A percentile compares a stretch with the other conserved stretches of the same genome.
phyloP scores from a whole-genome alignment of 2,888 invertebrate genomes.

The Acholoe squamosa region DNA sequence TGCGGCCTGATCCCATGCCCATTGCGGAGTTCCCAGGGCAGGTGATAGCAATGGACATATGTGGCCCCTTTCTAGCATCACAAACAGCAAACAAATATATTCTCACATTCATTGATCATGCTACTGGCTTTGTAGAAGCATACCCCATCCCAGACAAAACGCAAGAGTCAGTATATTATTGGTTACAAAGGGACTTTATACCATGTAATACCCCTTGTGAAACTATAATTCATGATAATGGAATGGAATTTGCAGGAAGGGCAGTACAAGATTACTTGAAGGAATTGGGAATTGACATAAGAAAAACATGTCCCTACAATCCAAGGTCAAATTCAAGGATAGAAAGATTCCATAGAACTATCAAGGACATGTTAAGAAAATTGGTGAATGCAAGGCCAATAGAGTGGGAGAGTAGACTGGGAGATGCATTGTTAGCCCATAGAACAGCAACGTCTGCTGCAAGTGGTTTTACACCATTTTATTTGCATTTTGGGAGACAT shows the following conservation, averaged over 20 bases:
- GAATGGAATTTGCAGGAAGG: neutral
- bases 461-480: constrained; percentile 45
- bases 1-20: constrained; percentile 9
- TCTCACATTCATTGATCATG: constrained; percentile 42
- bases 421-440: constrained; percentile 46
- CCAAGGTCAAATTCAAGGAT: constrained; percentile 34
- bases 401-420: constrained; percentile 40
- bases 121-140: constrained; percentile 45
- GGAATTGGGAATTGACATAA: neutral
- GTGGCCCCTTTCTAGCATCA: constrained; percentile 48
- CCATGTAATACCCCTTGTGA: constrained; percentile 16
- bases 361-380: constrained; percentile 52
- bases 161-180: neutral
- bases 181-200: constrained; percentile 8
- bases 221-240: constrained; percentile 23
- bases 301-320: constrained; percentile 38
- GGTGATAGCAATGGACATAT: constrained; percentile 44
- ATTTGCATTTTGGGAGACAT: constrained; percentile 21
- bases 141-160: constrained; percentile 41
- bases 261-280: neutral
- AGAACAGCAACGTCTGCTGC: neutral
- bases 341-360: constrained; percentile 40
- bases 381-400: constrained; percentile 16
- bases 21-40: constrained; percentile 5
- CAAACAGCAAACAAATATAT: constrained; percentile 42